Evolutionary conservation across 2,888 invertebrate genomes (phyloP), one percentile per base, ranked within the genome.

Genomic region (Chrysolina americana): DNA sequence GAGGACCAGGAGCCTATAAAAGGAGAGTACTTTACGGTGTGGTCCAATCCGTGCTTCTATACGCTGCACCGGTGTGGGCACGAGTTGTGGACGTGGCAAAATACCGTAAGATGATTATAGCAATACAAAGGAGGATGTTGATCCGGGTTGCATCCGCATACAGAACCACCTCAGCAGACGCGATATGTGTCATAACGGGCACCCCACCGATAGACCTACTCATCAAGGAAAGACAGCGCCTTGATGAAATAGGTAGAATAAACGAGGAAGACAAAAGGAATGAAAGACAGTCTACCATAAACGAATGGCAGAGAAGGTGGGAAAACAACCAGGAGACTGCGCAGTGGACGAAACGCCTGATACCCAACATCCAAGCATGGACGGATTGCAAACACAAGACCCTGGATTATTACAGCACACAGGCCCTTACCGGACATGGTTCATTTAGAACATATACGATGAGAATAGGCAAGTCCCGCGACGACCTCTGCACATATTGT

Each of bases 271-370:
- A 17, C 13, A 48, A 6, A 21, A 11, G 2, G 1, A 10, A 1
- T 6, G 59, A 17, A 13, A 15, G 21, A 11, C 3, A 5, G 41
- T 28, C 59, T 17, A 70, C 69, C 1, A 10, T 59, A 5, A 11
- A 47, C 19, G 13, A 41, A 15, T 75, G 77, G 75, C 70, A 75
- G 56, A n/a, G 9, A 47, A 41, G 72, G 41, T 73, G 73, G 77
- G 11, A 23, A 19, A 5, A 9, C 6, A 9, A 2, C 21, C 50
- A 15, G 17, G 15, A 15, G 19, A n/a, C n/a, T n/a, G 59, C 68
- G 8, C 5, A 10, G 28, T 69, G 77, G 66, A 63, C 75, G 4
- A 53, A 48, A 0, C 53, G 41, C 10, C 19, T 73, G 0, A 75
- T 77, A 11, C 9, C 19, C 11, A 41, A 73, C n/a, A 50, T 77